Base-by-base conservation (phyloP, 1,140 invertebrate genomes). In the Drosophila obscura region DNA sequence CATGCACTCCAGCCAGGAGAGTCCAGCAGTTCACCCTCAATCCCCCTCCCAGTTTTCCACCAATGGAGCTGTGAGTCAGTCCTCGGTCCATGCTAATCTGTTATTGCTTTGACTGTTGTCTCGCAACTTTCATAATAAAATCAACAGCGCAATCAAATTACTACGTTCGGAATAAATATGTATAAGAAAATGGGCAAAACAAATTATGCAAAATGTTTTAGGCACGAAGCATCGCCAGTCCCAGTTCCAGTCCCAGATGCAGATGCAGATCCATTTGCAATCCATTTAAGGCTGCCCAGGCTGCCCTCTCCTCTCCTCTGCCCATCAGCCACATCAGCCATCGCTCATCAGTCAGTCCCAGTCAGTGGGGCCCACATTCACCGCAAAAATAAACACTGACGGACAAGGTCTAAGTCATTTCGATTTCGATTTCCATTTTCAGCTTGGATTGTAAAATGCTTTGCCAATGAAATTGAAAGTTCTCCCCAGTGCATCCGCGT, bases 51-150 rank as follows among this genome's bases (percentile, higher is more conserved):
- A 39, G 35, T 11, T 2, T 5, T 13, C 11, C 35, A 4, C 35
- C 11, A 74, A 58, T 28, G 52, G 28, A 31, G 43, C 15, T 45
- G 61, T 66, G 62, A 76, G 55, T 75, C 56, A 69, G 64, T 11
- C n/a, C 57, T 46, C 55, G 49, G 5, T 16, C 44, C 48, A 49
- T 69, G 65, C 50, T 68, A 69, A 69, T 69, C 66, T 35, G 44
- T 4, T 24, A 62, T 72, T 75, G 61, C 80, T 55, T 49, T 48
- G 74, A 19, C 60, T 45, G 64, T 63, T 68, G 73, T 50, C 67
- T 75, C 44, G 59, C 77, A 77, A 85, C 81, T 85, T 85, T 85
- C 81, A 85, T 85, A 85, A 80, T 79, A 68, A 77, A 84, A 73
- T 83, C 76, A 76, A 65, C 79, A 73, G 83, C 63, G 80, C 69